Percentiles rank a stretch among this genome's conserved stretches.
These are phyloP conservation scores for Psophia crepitans DNA, from an alignment of 2,113 vertebrate species.

Conservation along the genomic window DNA sequence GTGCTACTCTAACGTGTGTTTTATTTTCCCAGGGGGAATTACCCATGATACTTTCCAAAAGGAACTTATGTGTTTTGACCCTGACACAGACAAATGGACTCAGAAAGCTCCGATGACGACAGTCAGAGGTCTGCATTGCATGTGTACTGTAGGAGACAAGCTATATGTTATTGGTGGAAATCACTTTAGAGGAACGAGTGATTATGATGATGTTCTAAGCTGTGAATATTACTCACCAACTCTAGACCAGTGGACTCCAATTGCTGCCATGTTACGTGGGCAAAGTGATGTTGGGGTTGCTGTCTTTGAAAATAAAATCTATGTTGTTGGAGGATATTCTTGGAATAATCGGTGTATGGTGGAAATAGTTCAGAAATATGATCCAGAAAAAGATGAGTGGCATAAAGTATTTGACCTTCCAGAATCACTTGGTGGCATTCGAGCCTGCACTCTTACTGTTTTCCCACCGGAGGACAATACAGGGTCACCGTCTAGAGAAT, in stretches of 20 bases:
- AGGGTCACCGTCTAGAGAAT: conserved; percentile 93
- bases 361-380: conserved; percentile 98
- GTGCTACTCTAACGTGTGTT: not conserved
- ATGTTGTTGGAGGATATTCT: conserved; percentile 97
- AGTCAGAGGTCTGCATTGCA: conserved; percentile 96
- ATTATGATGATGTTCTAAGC: conserved; percentile 98
- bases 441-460: conserved; percentile 97
- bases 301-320: conserved; percentile 97
- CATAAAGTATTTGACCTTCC: conserved; percentile 99
- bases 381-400: conserved; percentile 98
- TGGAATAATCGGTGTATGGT: conserved; percentile 99
- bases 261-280: conserved; percentile 95
- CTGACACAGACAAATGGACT: conserved; percentile 96
- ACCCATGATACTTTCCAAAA: conserved; percentile 99
- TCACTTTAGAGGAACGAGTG: conserved; percentile 96
- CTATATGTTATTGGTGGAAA: conserved; percentile 99
- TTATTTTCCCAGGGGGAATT: conserved; percentile 86
- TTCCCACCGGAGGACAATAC: conserved; percentile 92
- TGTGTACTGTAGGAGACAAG: conserved; percentile 97
- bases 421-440: conserved; percentile 96
- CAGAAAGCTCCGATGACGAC: conserved; percentile 98
- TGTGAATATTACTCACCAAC: conserved; percentile 97
- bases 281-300: conserved; percentile 98
- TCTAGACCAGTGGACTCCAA: conserved; percentile 96
- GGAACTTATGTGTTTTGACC: conserved; percentile 99